These are phyloP conservation scores for Hyaena hyaena DNA, from an alignment of 2,113 vertebrate species.

Conservation along the genomic window DNA sequence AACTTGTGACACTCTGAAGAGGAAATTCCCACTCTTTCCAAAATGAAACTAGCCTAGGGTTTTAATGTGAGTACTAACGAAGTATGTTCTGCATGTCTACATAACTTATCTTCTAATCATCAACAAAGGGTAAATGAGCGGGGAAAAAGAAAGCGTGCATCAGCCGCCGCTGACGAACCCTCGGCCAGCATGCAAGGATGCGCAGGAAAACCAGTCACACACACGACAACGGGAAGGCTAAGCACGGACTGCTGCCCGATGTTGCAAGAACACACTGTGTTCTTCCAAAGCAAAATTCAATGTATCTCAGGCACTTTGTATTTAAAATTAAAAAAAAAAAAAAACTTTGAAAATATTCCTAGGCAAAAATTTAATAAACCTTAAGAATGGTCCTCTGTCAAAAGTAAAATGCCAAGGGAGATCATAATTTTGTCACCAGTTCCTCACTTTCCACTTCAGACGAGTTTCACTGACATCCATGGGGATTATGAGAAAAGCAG, in stretches of 20 bases:
- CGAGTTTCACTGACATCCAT: not conserved
- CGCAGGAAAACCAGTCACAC: not conserved
- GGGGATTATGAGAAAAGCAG: not conserved
- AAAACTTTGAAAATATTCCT: constrained; percentile 19
- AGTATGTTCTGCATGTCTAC: not conserved
- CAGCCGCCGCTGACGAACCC: not conserved
- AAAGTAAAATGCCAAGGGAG: not conserved
- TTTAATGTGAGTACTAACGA: not conserved
- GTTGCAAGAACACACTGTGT: constrained; percentile 78
- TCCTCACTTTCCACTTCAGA: not conserved
- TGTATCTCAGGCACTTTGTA: constrained; percentile 88
- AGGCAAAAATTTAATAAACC: not conserved
- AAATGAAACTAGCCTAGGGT: not conserved
- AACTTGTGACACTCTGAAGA: not conserved
- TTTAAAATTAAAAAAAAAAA: not conserved
- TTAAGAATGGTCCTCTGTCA: not conserved
- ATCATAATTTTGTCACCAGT: not conserved
- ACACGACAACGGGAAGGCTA: constrained; percentile 48
- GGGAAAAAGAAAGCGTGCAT: constrained; percentile 16
- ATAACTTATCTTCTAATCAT: not conserved
- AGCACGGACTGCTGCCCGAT: constrained; percentile 61
- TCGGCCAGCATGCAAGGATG: constrained; percentile 76
- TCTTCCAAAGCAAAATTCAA: constrained; percentile 86
- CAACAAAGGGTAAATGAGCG: not conserved
- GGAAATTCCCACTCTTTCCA: not conserved